A percentile compares a stretch with the other conserved stretches of the same genome.
Conservation (phyloP, 2,888 invertebrate genomes). For the Diarsia mendica region DNA sequence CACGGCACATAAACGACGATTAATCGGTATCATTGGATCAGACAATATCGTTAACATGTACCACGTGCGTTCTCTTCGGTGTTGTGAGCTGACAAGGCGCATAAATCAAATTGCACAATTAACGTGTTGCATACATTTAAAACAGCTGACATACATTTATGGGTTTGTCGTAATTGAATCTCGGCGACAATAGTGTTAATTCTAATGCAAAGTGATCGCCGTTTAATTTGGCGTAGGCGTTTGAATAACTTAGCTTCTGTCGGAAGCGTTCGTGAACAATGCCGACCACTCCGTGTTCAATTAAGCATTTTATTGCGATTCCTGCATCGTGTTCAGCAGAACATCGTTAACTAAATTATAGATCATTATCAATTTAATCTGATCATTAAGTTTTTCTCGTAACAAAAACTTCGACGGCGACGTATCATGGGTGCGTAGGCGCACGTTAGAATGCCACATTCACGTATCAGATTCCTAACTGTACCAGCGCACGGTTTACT, state of each 20-base stretch:
- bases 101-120: slow-evolving; percentile 81
- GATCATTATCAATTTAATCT: slow-evolving; percentile 65
- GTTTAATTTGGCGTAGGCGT: slow-evolving; percentile 81
- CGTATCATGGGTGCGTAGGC: slow-evolving; percentile 69
- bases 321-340: slow-evolving; percentile 60
- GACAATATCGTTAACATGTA: slow-evolving; percentile 65
- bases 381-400: slow-evolving; percentile 66
- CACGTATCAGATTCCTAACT: slow-evolving; percentile 85
- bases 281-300: slow-evolving; percentile 67
- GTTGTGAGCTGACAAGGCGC: slow-evolving; percentile 67
- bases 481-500: slow-evolving; percentile 76
- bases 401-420: slow-evolving; percentile 64
- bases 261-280: slow-evolving; percentile 77
- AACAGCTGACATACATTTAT: slow-evolving; percentile 68
- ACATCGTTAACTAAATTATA: slow-evolving; percentile 48
- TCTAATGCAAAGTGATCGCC: slow-evolving; percentile 80
- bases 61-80: slow-evolving; percentile 65
- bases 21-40: slow-evolving; percentile 67
- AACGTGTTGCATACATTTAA: slow-evolving; percentile 71
- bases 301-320: slow-evolving; percentile 70
- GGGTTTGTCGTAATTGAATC: slow-evolving; percentile 72
- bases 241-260: slow-evolving; percentile 78
- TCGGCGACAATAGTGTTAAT: slow-evolving; percentile 72
- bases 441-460: slow-evolving; percentile 68
- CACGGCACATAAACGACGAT: slow-evolving; percentile 70